Evolutionary conservation across 2,113 vertebrate species (phyloP).

Genomic region (Ursus arctos): DNA sequence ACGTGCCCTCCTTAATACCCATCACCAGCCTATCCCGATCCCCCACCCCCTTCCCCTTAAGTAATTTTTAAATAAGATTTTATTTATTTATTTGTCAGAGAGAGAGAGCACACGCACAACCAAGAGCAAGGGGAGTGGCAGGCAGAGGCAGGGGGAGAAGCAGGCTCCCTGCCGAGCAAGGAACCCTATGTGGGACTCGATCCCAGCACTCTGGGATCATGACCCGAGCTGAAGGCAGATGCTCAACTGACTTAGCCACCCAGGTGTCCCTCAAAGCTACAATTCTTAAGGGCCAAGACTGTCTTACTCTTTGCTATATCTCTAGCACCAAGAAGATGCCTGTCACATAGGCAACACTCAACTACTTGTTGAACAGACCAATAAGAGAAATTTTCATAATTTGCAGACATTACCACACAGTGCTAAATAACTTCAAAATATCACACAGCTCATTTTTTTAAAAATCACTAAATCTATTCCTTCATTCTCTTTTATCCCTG

Average conservation of each 20-base stretch:
- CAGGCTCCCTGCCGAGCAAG: background rate
- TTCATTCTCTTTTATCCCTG: background rate
- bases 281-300: background rate
- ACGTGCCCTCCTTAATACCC: no score
- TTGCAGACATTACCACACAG: background rate
- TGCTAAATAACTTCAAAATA: slow-evolving; percentile 10
- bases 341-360: background rate
- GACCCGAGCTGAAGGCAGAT: background rate
- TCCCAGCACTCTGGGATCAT: background rate
- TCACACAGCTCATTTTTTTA: background rate
- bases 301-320: background rate
- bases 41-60: no score
- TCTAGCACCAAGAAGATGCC: background rate
- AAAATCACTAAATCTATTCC: background rate
- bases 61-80: no score
- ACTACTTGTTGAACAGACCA: background rate
- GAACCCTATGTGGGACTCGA: background rate
- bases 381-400: background rate
- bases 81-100: no score
- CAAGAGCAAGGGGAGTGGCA: background rate
- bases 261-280: background rate
- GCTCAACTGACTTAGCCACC: background rate
- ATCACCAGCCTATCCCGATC: no score
- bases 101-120: no score
- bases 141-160: background rate